A percentile compares a stretch with the other conserved stretches of the same genome.
Evolutionary conservation across 2,888 invertebrate genomes (phyloP).

Genomic region (Schizaphis graminum): DNA sequence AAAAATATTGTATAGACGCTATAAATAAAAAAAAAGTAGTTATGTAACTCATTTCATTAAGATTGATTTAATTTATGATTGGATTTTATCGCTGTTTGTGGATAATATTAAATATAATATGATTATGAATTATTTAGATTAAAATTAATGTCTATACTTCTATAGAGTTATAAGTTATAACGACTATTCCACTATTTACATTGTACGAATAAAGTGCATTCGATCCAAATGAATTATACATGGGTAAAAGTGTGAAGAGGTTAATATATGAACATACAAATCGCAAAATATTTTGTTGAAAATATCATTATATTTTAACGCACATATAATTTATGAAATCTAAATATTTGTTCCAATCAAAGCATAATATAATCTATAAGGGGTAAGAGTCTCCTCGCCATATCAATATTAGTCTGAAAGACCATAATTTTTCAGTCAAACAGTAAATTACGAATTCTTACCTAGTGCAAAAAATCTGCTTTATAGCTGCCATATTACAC

Average conservation of each 20-base stretch:
- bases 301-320: too few species aligned
- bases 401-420: background rate
- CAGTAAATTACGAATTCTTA: background rate
- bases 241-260: too few species aligned
- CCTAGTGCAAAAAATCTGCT: background rate
- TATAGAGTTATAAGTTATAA: background rate
- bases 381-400: background rate
- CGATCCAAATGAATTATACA: too few species aligned
- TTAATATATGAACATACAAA: too few species aligned
- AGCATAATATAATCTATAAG: background rate
- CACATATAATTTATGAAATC: too few species aligned
- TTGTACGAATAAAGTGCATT: too few species aligned
- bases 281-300: too few species aligned
- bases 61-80: background rate
- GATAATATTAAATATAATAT: background rate
- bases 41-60: background rate
- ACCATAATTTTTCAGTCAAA: background rate
- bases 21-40: background rate
- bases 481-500: background rate
- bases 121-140: background rate
- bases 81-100: background rate
- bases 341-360: too few species aligned
- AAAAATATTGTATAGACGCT: constrained; percentile 2
- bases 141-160: background rate
- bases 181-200: too few species aligned